Percentiles rank a stretch among this genome's conserved stretches.
phyloP scores from a whole-genome alignment of 2,888 invertebrate species.

The Beris morrisii region DNA sequence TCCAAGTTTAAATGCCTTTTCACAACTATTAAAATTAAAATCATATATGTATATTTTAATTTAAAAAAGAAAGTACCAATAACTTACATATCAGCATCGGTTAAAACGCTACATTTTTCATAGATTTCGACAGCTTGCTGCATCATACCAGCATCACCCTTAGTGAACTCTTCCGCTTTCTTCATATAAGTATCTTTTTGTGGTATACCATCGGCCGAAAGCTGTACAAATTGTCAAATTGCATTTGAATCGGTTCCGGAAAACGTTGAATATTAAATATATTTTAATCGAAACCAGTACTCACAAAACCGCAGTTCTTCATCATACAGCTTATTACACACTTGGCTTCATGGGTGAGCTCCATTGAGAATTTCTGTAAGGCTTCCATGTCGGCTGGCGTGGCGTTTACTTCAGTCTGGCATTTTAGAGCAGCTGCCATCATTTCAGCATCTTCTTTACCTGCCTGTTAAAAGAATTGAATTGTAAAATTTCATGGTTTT shows the following conservation, averaged over 20 bases:
- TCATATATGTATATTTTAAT: not conserved
- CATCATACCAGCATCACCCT: constrained; percentile 19
- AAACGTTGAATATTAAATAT: not conserved
- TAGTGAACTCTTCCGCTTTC: constrained; percentile 2
- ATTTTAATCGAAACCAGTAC: not conserved
- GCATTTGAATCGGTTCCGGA: not conserved
- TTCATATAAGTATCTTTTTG: constrained; percentile 12
- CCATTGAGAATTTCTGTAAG: not conserved
- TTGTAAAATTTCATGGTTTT: no score
- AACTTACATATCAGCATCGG: constrained; percentile 15
- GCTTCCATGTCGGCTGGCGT: constrained; percentile 26
- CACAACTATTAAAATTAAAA: constrained; percentile 12
- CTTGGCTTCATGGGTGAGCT: constrained; percentile 16
- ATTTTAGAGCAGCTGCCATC: constrained; percentile 6
- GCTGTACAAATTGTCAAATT: not conserved
- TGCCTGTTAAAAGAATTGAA: not conserved
- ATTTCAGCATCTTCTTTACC: not conserved
- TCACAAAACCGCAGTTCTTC: constrained; percentile 13
- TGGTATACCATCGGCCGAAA: constrained; percentile 5
- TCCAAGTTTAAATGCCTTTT: constrained; percentile 6
- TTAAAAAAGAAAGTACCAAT: not conserved
- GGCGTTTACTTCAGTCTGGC: not conserved
- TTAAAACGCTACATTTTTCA: not conserved
- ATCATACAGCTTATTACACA: constrained; percentile 19
- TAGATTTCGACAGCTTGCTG: constrained; percentile 11